Conservation (phyloP, 2,888 invertebrate genomes). For the Teleiodes luculella region DNA sequence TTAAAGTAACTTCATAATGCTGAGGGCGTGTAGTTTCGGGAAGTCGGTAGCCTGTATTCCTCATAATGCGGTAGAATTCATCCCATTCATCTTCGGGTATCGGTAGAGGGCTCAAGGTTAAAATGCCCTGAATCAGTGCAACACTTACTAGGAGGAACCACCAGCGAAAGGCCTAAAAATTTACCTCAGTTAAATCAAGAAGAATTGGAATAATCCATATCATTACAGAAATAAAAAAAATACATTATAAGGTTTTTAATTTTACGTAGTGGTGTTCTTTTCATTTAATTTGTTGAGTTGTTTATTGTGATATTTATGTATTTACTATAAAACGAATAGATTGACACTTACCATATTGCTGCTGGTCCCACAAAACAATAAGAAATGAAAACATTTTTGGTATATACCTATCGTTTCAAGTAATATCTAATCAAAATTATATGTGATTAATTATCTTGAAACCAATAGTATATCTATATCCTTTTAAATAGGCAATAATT, state of each 20-base stretch:
- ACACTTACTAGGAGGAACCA: conserved; percentile 42
- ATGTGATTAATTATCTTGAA: background rate
- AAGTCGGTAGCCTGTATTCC: conserved; percentile 60
- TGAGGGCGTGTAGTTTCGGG: conserved; percentile 68
- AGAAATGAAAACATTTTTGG: conserved; percentile 23
- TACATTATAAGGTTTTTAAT: too few species aligned
- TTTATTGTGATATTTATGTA: background rate
- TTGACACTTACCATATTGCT: conserved; percentile 52
- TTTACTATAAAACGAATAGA: background rate
- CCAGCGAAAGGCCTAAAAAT: conserved; percentile 52
- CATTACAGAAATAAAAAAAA: too few species aligned
- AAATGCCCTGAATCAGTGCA: conserved; percentile 45
- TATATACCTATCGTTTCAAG: conserved; percentile 36
- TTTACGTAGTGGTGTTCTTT: too few species aligned
- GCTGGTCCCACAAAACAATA: conserved; percentile 41
- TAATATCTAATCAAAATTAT: conserved; percentile 50
- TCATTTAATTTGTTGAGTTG: too few species aligned
- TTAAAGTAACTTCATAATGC: conserved; percentile 73
- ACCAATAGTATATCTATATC: conserved; percentile 6
- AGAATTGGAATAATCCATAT: too few species aligned
- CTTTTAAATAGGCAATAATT: background rate
- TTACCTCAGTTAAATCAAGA: too few species aligned
- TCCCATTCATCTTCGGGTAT: conserved; percentile 58
- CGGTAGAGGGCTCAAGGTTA: conserved; percentile 51
- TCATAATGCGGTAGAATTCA: conserved; percentile 40